Evolutionary conservation across 2,888 invertebrate species (phyloP), one percentile per base, ranked within the genome.

Genomic region (Bombylius discolor): DNA sequence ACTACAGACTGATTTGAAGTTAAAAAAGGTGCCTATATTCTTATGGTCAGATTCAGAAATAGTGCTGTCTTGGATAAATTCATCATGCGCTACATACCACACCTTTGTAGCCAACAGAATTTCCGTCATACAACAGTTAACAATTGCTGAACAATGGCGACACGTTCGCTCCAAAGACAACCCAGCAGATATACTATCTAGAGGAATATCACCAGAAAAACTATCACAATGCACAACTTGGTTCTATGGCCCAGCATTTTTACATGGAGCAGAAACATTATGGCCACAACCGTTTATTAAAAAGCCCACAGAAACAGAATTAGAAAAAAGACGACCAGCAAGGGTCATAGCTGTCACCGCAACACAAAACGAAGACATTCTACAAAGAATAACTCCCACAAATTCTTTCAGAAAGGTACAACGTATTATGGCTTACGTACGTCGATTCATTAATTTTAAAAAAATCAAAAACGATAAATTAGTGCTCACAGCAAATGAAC

Each of bases 231-330:
- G 47, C 14, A 14, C 39, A 3, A 51, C 60, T 1, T 63, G 61
- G 63, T 60, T 60, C 57, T 56, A 56, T 12, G 62, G 62, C 9
- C 63, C 62, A 46, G 13, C 32, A 45, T 45, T 52, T 14, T 6
- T 46, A 34, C 46, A 45, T 13, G 34, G 52, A 34, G 13, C 5
- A 7, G 34, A 45, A 33, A 8, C 13, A 8, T 6, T 52, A 7
- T 34, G 46, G 45, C 34, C 33, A 23, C 23, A 23, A 23, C 23
- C 23, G 23, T 23, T 23, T 23, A 3, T 23, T 3, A 23, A 3
- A 23, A 23, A 23, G 3, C 23, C 23, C 23, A 23, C 23, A 23
- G 23, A 23, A 23, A 1, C 23, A 2, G 23, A 23, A 23, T 23
- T 23, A 23, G 23, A 23, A 23, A 23, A 23, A 23, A 23, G 23